These are phyloP conservation scores for Meloidogyne chitwoodi DNA, from an alignment of 1,140 invertebrate species.

Conservation along the genomic window DNA sequence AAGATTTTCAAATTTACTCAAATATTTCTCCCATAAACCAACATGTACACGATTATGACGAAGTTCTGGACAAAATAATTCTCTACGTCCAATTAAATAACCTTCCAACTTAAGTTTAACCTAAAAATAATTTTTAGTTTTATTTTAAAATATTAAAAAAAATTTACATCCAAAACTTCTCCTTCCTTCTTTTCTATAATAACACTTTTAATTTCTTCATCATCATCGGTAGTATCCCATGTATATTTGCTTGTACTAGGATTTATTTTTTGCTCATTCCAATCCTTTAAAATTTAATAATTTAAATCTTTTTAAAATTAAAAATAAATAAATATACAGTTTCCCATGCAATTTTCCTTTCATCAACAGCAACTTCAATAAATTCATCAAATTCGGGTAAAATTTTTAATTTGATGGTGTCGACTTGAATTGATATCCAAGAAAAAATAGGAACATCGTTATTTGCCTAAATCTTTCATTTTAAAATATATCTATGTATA, in stretches of 20 bases:
- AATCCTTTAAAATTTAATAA: conserved; percentile 7
- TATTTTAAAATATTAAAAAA: not conserved
- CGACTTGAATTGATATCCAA: conserved; percentile 8
- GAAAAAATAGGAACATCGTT: conserved; percentile 9
- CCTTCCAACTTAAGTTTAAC: conserved; percentile 22
- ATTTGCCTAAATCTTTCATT: not conserved
- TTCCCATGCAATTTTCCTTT: conserved; percentile 15
- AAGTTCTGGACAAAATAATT: conserved; percentile 22
- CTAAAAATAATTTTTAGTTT: not conserved
- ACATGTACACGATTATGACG: conserved; percentile 11
- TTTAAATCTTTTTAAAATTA: not conserved
- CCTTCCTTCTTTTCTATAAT: conserved; percentile 14
- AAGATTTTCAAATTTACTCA: conserved; percentile 13
- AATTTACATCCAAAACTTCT: conserved; percentile 7
- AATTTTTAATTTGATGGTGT: not conserved
- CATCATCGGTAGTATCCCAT: conserved; percentile 15
- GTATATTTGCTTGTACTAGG: conserved; percentile 8
- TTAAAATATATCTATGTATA: not conserved
- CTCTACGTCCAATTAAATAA: conserved; percentile 9
- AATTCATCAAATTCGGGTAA: not conserved
- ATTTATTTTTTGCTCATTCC: conserved; percentile 15
- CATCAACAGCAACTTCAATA: conserved; percentile 16
- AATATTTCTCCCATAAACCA: conserved; percentile 20
- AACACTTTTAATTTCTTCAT: not conserved
- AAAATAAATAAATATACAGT: not conserved